A percentile compares a stretch with the other conserved stretches of the same genome.
Conservation (phyloP, 1,140 invertebrate species). For the Lasioglossum baleicum region DNA sequence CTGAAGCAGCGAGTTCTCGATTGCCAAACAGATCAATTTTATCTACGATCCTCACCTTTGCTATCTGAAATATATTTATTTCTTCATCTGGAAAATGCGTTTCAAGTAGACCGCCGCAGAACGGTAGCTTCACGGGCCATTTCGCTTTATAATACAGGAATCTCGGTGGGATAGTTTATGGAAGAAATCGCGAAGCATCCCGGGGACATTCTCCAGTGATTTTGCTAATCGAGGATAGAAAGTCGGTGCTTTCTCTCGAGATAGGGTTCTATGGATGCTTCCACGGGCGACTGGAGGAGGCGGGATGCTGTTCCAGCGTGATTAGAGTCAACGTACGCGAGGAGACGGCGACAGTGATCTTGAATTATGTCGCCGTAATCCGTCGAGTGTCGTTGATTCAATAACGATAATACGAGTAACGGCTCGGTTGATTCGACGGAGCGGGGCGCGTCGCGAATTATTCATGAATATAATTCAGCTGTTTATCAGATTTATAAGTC, state of each 20-base stretch:
- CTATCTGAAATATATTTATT: too few species aligned
- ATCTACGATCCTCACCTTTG: too few species aligned
- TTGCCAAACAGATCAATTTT: too few species aligned
- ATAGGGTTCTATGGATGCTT: neutral
- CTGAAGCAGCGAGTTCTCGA: too few species aligned
- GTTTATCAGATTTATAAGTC: constrained; percentile 26
- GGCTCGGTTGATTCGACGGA: neutral
- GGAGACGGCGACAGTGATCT: neutral
- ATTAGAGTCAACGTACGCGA: neutral
- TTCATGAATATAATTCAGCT: constrained; percentile 33
- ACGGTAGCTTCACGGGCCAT: too few species aligned
- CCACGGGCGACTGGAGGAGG: neutral
- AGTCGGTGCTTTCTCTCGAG: neutral
- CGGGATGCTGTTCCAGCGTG: neutral
- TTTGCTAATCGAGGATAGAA: neutral
- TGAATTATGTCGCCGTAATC: neutral
- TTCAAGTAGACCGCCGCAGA: too few species aligned
- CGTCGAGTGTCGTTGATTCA: neutral
- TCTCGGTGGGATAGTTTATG: neutral
- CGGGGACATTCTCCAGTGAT: neutral
- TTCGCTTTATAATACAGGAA: too few species aligned
- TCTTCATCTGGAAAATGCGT: too few species aligned
- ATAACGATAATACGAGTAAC: constrained; percentile 12
- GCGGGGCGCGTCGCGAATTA: constrained; percentile 6
- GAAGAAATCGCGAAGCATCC: neutral